Base-by-base conservation (phyloP, 2,797 vertebrate species). In the Sebastes variabilis region DNA sequence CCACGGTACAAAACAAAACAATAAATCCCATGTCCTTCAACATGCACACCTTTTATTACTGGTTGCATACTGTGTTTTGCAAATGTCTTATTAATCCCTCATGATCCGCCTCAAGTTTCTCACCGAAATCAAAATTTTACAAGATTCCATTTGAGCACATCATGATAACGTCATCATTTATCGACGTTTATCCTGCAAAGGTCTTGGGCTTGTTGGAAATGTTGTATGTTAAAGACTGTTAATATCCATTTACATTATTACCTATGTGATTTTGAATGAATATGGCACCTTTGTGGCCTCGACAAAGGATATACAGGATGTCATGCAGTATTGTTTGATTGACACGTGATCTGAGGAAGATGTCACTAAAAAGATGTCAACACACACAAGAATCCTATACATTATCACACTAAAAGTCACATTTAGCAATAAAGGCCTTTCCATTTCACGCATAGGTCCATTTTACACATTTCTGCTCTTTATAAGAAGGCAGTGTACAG, bases 391-490 rank as follows among this genome's bases (percentile, higher is more conserved):
- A 72, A 62, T 54, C n/a, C 38, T 9, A 1, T 61, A 18, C 20
- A 29, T 52, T 8, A 66, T 42, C 20, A 1, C 34, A 12, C 16
- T 14, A 27, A 52, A 69, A 71, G 61, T 80, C 30, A 64, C 6
- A 80, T 68, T 6, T 42, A 30, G 66, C 22, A 46, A 71, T 80
- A 64, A 69, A 79, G 68, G 8, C 32, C 12, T 36, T 66, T 62
- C 25, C 49, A 34, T 80, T 62, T 59, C 42, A 54, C n/a, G 22
- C 77, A 6, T 22, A 58, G 46, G 49, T 78, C 58, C 22, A 24
- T 74, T 73, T 20, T 34, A 27, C 71, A 66, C 56, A 75, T 86
- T 73, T 72, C 18, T 70, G 52, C 64, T 66, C 77, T 83, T 61
- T 83, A 11, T 65, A 71, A 83, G 69, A 22, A 49, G 76, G 49